Evolutionary conservation across 2,888 invertebrate species (phyloP).

Genomic region (Machimus rusticus): DNA sequence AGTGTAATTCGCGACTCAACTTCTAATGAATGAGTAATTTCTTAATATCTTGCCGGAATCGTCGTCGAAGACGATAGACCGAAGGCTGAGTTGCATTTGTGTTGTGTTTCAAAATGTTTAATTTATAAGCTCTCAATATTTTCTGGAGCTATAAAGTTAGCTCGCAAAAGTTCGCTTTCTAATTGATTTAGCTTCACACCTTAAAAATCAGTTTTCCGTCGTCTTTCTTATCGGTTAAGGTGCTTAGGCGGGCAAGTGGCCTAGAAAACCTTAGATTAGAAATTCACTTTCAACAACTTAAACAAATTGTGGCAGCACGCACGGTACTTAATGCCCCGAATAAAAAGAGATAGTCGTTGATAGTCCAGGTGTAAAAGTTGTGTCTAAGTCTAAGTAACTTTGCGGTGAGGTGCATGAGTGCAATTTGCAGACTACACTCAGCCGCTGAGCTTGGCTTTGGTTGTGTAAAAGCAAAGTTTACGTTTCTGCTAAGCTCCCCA

Average conservation of each 20-base stretch:
- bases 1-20: not conserved
- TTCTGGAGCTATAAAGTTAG: not conserved
- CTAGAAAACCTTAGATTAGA: not conserved
- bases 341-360: not conserved
- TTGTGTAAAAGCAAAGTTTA: not conserved
- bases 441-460: not conserved
- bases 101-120: not conserved
- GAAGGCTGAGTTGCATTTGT: not conserved
- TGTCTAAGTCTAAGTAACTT: not conserved
- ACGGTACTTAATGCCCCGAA: not conserved
- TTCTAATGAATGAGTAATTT: not conserved
- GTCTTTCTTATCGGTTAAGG: not conserved
- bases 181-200: not conserved
- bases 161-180: not conserved
- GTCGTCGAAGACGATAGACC: not conserved
- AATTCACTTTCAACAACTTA: not conserved
- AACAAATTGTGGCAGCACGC: not conserved
- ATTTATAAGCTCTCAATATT: not conserved
- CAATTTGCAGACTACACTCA: not conserved
- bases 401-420: not conserved
- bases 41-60: not conserved
- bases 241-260: not conserved
- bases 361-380: not conserved
- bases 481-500: not conserved
- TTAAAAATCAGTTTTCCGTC: not conserved